phyloP scores from a whole-genome alignment of 2,888 invertebrate genomes.

The Volucella inanis region DNA sequence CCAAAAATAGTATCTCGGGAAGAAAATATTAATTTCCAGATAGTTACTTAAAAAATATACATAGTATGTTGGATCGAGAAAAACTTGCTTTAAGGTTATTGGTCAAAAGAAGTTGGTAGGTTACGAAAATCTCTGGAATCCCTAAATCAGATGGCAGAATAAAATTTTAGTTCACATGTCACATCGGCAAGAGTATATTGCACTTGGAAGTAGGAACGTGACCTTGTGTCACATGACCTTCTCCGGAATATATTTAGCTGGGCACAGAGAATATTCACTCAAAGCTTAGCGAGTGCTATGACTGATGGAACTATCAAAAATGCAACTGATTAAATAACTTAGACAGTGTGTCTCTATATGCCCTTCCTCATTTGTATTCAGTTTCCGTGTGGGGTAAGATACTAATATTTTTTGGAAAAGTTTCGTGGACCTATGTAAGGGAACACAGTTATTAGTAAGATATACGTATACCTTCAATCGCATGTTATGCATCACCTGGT shows the following conservation, averaged over 20 bases:
- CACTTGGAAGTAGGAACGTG: conserved; percentile 13
- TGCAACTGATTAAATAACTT: too few relatives aligned
- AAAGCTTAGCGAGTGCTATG: too few relatives aligned
- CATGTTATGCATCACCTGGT: too few relatives aligned
- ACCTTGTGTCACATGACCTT: background rate
- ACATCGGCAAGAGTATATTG: conserved; percentile 4
- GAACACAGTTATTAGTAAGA: too few relatives aligned
- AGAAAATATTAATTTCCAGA: conserved; percentile 13
- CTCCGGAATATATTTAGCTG: conserved; percentile 1
- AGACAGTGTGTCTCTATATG: too few relatives aligned
- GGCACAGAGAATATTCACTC: background rate
- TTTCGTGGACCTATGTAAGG: too few relatives aligned
- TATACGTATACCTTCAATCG: too few relatives aligned
- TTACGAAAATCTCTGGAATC: background rate
- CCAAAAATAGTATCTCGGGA: conserved; percentile 32
- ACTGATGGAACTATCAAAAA: too few relatives aligned
- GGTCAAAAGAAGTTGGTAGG: background rate
- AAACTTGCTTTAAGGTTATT: background rate
- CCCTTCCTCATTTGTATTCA: too few relatives aligned
- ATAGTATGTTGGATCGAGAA: conserved; percentile 7
- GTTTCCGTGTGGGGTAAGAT: too few relatives aligned
- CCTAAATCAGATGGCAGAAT: background rate
- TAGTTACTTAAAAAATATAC: conserved; percentile 2
- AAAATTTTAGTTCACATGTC: conserved; percentile 20
- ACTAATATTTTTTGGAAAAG: too few relatives aligned